Conservation (phyloP, 2,797 vertebrate species). For the Simalia tracyae region DNA sequence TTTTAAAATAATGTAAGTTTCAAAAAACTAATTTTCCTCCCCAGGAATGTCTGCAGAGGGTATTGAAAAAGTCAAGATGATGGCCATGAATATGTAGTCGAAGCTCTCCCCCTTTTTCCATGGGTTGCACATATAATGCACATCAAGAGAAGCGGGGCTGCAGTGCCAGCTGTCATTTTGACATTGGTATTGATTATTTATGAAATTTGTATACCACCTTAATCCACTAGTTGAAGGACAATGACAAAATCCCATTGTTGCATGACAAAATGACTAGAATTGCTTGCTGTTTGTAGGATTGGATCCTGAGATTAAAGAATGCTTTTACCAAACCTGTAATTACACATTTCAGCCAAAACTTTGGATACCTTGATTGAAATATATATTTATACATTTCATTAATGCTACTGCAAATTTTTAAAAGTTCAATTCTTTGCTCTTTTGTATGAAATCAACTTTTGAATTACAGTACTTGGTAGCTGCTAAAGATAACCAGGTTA, state of each 20-base stretch:
- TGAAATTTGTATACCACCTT: neutral
- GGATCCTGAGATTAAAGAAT: neutral
- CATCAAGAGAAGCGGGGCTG: neutral
- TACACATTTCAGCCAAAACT: constrained; percentile 5
- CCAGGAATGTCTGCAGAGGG: neutral
- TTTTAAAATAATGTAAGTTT: neutral
- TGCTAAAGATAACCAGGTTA: constrained; percentile 71
- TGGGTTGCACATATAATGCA: neutral
- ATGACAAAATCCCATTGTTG: neutral
- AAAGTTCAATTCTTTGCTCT: constrained; percentile 55
- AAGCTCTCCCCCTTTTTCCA: neutral
- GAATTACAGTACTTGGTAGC: constrained; percentile 38
- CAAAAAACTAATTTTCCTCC: neutral
- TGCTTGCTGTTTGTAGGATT: neutral
- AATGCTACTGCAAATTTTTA: constrained; percentile 46
- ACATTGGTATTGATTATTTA: neutral
- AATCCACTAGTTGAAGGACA: rapidly evolving
- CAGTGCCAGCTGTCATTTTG: neutral
- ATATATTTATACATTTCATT: constrained; percentile 52
- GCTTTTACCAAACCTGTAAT: neutral
- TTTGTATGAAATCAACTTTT: constrained; percentile 40
- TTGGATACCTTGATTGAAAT: constrained; percentile 29
- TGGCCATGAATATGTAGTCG: neutral
- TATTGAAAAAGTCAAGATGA: neutral
- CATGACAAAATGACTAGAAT: neutral